A percentile compares a stretch with the other conserved stretches of the same genome.
phyloP scores from a whole-genome alignment of 2,797 vertebrate species.

The Mormyrops boulengeri region DNA sequence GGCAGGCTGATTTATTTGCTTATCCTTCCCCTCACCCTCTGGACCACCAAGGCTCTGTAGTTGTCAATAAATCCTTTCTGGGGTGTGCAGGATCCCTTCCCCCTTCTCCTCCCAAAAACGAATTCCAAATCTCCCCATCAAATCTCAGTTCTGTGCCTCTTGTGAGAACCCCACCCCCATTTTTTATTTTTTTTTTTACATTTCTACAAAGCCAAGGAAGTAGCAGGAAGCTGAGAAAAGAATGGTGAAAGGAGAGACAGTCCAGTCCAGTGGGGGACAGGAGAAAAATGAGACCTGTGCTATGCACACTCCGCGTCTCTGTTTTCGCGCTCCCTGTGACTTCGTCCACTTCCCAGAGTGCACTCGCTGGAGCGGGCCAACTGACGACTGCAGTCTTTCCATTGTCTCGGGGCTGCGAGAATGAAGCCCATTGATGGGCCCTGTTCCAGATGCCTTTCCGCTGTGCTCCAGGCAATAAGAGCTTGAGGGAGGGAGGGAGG shows the following conservation, averaged over 20 bases:
- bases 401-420: slow-evolving; percentile 3
- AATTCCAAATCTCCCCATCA: slow-evolving; percentile 17
- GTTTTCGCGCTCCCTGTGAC: neutral
- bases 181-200: neutral
- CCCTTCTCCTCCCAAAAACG: slow-evolving; percentile 15
- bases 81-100: slow-evolving; percentile 8
- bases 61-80: slow-evolving; percentile 21
- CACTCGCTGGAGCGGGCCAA: neutral
- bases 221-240: neutral
- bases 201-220: slow-evolving; percentile 8
- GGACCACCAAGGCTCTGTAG: slow-evolving; percentile 16
- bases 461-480: slow-evolving; percentile 9
- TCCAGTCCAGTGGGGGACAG: neutral
- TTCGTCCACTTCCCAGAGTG: slow-evolving; percentile 1
- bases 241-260: slow-evolving; percentile 7
- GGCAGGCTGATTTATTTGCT: slow-evolving; percentile 18
- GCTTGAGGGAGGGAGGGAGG: neutral
- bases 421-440: slow-evolving; percentile 8
- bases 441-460: slow-evolving; percentile 10
- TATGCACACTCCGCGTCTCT: neutral
- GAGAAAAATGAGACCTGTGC: neutral
- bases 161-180: neutral
- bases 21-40: slow-evolving; percentile 14
- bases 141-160: slow-evolving; percentile 5
- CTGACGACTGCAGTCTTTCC: neutral